These are phyloP conservation scores for Ctenopoma kingsleyae DNA, from an alignment of 2,797 vertebrate species.

Conservation along the genomic window DNA sequence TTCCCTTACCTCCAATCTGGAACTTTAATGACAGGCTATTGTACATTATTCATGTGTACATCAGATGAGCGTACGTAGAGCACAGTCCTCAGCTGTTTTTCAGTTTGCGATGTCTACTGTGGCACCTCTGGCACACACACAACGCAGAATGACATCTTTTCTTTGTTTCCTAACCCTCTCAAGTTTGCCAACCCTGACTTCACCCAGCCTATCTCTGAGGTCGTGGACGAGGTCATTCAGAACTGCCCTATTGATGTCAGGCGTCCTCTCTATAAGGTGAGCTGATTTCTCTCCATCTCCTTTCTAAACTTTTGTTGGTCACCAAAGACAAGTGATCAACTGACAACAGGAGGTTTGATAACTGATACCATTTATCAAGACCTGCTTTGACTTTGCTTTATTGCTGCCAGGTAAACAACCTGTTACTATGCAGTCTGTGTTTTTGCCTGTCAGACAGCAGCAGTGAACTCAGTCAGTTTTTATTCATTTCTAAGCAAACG, in stretches of 20 bases:
- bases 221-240: conserved; percentile 98
- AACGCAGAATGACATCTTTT: not conserved
- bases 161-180: not conserved
- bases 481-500: not conserved
- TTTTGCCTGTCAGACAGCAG: not conserved
- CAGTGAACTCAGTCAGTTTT: not conserved
- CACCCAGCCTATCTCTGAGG: conserved; percentile 97
- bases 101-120: no score
- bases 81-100: no score
- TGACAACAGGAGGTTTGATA: no score
- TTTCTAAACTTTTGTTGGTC: not conserved
- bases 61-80: no score
- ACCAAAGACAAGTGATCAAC: not conserved
- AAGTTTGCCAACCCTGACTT: conserved; percentile 99
- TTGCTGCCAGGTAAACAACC: no score
- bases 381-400: no score
- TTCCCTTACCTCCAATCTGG: no score
- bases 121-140: no score
- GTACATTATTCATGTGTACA: no score
- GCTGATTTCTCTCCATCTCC: no score
- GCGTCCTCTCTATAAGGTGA: conserved; percentile 96
- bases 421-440: not conserved
- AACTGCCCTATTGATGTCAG: conserved; percentile 98
- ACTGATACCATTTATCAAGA: no score
- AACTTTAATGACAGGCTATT: not conserved